Evolutionary conservation across 2,113 vertebrate genomes (phyloP).

Genomic region (Mystacornis crossleyi): DNA sequence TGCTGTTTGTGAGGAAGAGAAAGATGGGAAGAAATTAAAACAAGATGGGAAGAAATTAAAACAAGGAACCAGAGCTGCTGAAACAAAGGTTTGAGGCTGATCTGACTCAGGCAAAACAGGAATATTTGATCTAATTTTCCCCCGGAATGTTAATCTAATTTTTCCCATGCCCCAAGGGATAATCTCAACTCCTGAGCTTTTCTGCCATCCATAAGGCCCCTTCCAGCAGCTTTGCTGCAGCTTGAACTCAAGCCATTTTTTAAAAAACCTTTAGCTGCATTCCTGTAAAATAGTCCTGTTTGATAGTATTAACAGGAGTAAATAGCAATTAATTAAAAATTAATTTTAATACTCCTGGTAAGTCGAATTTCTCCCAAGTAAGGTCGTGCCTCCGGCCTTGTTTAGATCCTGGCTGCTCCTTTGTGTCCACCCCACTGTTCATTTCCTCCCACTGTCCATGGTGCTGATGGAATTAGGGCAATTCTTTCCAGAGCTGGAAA

Average conservation of each 20-base stretch:
- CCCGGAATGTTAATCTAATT: not conserved
- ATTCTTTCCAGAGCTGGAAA: not conserved
- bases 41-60: not conserved
- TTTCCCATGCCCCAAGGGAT: no score
- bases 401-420: fast-evolving
- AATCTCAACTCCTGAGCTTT: not conserved
- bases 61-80: not conserved
- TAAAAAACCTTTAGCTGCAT: not conserved
- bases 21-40: not conserved
- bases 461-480: not conserved
- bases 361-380: not conserved
- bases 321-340: not conserved
- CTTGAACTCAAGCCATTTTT: not conserved
- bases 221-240: not conserved
- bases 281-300: not conserved
- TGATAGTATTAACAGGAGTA: not conserved
- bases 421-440: fast-evolving
- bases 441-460: not conserved
- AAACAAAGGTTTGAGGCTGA: not conserved
- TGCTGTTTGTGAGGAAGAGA: not conserved
- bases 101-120: not conserved
- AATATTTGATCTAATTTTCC: not conserved
- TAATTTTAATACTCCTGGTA: not conserved
- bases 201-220: fast-evolving
- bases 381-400: fast-evolving